A percentile compares a stretch with the other conserved stretches of the same genome.
These are phyloP conservation scores for Tachina grossa DNA, from an alignment of 2,888 invertebrate species.

Conservation along the genomic window DNA sequence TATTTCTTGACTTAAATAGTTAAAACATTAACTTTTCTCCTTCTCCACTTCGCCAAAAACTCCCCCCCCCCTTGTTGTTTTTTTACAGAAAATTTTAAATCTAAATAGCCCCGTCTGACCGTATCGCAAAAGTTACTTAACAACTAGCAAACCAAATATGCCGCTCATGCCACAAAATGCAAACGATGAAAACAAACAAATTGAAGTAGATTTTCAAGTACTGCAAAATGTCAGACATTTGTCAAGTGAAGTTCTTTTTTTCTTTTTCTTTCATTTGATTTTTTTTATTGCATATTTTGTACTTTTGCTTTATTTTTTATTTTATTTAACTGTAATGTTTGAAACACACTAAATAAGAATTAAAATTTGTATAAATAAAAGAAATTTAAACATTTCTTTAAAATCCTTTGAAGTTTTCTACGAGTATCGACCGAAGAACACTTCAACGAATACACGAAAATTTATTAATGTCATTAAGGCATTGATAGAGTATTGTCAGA, in stretches of 20 bases:
- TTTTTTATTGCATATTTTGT: slow-evolving; percentile 11
- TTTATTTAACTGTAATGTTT: slow-evolving; percentile 49
- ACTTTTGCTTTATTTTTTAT: slow-evolving; percentile 39
- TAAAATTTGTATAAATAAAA: slow-evolving; percentile 48
- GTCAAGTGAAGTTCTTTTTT: slow-evolving; percentile 67
- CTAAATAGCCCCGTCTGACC: too few species aligned
- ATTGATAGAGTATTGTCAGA: slow-evolving; percentile 56
- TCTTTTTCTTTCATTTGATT: slow-evolving; percentile 9
- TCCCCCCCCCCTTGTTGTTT: too few species aligned
- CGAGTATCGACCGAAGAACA: slow-evolving; percentile 47
- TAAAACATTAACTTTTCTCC: too few species aligned
- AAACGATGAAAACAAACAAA: slow-evolving; percentile 47
- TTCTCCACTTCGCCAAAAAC: too few species aligned
- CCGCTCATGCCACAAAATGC: background rate
- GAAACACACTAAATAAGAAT: background rate
- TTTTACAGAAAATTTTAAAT: too few species aligned
- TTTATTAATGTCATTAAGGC: slow-evolving; percentile 65
- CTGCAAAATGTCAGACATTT: slow-evolving; percentile 69
- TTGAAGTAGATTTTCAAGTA: slow-evolving; percentile 66
- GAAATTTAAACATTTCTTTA: slow-evolving; percentile 51
- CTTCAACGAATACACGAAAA: slow-evolving; percentile 56
- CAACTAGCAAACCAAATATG: slow-evolving; percentile 24
- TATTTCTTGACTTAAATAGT: too few species aligned
- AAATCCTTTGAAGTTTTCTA: slow-evolving; percentile 65
- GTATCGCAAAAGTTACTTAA: background rate